Evolutionary conservation across 2,888 invertebrate species (phyloP).

Genomic region (Tetramorium bicarinatum): DNA sequence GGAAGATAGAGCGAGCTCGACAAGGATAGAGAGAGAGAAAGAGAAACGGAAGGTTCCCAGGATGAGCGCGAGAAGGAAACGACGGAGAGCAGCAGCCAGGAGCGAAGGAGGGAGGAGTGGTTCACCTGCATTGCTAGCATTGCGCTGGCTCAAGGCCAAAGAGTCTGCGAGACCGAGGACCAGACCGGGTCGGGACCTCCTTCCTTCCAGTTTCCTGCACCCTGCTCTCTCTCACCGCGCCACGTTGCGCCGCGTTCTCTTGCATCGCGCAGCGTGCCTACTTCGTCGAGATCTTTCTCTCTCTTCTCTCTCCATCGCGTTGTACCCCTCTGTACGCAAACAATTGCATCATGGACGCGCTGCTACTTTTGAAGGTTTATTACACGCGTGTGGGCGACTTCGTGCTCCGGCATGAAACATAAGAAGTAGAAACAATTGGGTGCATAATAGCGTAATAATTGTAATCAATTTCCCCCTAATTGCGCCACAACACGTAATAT

Average conservation of each 20-base stretch:
- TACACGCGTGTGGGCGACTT: slow-evolving; percentile 35
- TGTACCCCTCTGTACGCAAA: slow-evolving; percentile 82
- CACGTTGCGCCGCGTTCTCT: slow-evolving; percentile 34
- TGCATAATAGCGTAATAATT: not conserved
- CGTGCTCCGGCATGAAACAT: not conserved
- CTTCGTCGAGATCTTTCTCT: slow-evolving; percentile 56
- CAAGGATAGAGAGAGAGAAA: slow-evolving; percentile 47
- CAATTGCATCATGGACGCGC: slow-evolving; percentile 83
- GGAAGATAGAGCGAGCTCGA: slow-evolving; percentile 23
- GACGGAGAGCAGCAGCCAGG: slow-evolving; percentile 58
- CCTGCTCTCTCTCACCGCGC: slow-evolving; percentile 71
- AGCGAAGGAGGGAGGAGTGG: slow-evolving; percentile 80
- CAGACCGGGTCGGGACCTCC: slow-evolving; percentile 85
- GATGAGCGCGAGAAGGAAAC: slow-evolving; percentile 44
- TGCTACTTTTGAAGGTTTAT: slow-evolving; percentile 54
- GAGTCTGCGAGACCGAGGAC: slow-evolving; percentile 84
- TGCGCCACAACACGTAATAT: not conserved
- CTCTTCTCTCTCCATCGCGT: slow-evolving; percentile 70
- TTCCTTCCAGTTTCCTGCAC: slow-evolving; percentile 83
- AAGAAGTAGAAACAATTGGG: not conserved
- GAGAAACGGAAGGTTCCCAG: slow-evolving; percentile 65
- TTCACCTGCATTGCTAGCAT: slow-evolving; percentile 86
- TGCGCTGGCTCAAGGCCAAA: slow-evolving; percentile 85
- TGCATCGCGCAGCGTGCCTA: slow-evolving; percentile 48
- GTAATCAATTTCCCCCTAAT: not conserved